A percentile compares a stretch with the other conserved stretches of the same genome.
phyloP scores from a whole-genome alignment of 2,797 vertebrate species.

The Adelosebastes latens region DNA sequence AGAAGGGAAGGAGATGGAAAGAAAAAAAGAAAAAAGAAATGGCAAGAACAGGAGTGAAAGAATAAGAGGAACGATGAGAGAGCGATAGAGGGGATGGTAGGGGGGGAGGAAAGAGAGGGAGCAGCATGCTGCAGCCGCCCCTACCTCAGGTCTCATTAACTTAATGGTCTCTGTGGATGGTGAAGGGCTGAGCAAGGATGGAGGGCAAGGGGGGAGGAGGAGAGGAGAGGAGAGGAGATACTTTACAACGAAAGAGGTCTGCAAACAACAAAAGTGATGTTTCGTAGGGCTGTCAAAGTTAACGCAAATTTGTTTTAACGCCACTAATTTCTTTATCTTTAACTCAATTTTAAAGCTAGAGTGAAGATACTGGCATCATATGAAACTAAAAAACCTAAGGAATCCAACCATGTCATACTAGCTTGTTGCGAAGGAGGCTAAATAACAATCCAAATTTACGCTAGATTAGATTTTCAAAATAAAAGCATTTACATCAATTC shows the following conservation, averaged over 20 bases:
- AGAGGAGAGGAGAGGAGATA: neutral
- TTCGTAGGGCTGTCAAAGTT: neutral
- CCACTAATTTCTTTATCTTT: too few relatives aligned
- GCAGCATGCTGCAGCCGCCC: conserved; percentile 78
- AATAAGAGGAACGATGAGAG: conserved; percentile 15
- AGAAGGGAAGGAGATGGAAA: conserved; percentile 9
- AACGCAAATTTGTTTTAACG: too few relatives aligned
- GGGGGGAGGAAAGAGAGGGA: conserved; percentile 20
- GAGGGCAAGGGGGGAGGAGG: neutral
- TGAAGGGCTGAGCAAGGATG: conserved; percentile 61
- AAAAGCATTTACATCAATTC: neutral
- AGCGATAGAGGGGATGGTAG: conserved; percentile 13
- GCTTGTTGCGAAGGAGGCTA: too few relatives aligned
- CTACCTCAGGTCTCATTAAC: conserved; percentile 90
- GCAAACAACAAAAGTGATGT: neutral
- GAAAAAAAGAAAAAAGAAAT: conserved; percentile 21
- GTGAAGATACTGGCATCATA: too few relatives aligned
- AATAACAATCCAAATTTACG: too few relatives aligned
- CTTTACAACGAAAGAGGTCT: conserved; percentile 1
- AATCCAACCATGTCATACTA: too few relatives aligned
- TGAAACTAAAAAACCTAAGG: too few relatives aligned
- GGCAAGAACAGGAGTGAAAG: conserved; percentile 33
- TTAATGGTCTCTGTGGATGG: conserved; percentile 87
- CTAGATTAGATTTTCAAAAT: neutral
- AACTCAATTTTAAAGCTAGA: too few relatives aligned